Evolutionary conservation across 2,797 vertebrate genomes (phyloP).

Genomic region (Gallirallus australis): DNA sequence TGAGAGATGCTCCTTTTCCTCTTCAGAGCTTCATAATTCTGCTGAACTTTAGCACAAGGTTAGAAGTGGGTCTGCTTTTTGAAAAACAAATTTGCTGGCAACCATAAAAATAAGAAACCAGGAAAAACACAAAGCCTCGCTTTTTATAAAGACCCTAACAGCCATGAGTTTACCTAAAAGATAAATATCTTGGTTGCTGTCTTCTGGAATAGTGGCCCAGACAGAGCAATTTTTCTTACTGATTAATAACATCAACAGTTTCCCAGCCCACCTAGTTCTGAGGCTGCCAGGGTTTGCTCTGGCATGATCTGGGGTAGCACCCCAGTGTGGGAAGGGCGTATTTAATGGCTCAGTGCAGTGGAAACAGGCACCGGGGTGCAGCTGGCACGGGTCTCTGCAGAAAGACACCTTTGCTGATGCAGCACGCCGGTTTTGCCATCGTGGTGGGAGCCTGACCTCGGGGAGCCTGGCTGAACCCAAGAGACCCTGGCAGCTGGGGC

Average conservation of each 20-base stretch:
- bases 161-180: background rate
- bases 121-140: background rate
- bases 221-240: background rate
- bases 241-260: background rate
- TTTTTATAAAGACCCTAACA: background rate
- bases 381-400: background rate
- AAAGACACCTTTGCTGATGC: background rate
- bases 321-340: rapidly evolving
- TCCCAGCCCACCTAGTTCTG: background rate
- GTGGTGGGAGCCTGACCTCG: background rate
- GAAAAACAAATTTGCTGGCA: background rate
- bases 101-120: background rate
- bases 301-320: background rate
- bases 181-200: background rate
- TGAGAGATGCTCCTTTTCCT: background rate
- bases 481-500: background rate
- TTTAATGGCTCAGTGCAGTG: background rate
- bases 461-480: background rate
- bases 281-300: background rate
- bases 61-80: background rate
- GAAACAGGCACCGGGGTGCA: background rate
- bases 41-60: background rate
- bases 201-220: background rate
- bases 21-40: background rate
- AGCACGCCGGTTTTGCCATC: rapidly evolving